Evolutionary conservation across 2,888 invertebrate genomes (phyloP), one percentile per base, ranked within the genome.

Genomic region (Pammene fasciana): DNA sequence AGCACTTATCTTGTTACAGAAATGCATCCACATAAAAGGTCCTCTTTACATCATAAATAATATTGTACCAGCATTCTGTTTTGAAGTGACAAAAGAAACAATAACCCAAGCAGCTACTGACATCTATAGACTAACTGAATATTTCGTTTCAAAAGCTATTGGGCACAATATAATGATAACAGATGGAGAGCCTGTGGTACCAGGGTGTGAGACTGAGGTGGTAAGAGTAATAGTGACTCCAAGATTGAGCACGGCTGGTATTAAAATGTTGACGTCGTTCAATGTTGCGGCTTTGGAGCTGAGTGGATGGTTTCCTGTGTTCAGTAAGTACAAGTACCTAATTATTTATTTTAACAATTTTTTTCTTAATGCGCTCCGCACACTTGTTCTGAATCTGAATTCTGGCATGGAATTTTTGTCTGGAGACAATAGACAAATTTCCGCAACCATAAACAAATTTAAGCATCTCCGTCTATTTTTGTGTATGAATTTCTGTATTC

Each of bases 101-200:
- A 79, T 86, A 14, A 14, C 79, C 4, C 61, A 78, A 52, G 78
- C 82, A n/a, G 75, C 85, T 36, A 85, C 86, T 50, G 84, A 92
- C 71, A 84, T 94, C 26, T 93, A 84, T 76, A 89, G 84, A 74
- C 79, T 95, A 7, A 82, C 95, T 7, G 80, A 93, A 54, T 94
- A 94, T 83, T 88, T 96, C 2, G 93, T 95, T 72, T 79, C 91
- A 5, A 90, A 94, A 13, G 92, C 94, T 45, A 93, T 97, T 72
- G 95, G 97, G 0, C 96, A 97, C 78, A 97, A 97, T 83, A 80
- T 97, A 52, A 95, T 95, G 72, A 89, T 97, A 52, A 95, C 95
- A 10, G 87, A 94, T 78, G 95, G 94, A 0, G 79, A 85, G 6
- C 74, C 78, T 38, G 71, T 86, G 34, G 74, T 52, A 65, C 64